Evolutionary conservation across 2,888 invertebrate species (phyloP).

Genomic region (Hirtodrosophila duncani): DNA sequence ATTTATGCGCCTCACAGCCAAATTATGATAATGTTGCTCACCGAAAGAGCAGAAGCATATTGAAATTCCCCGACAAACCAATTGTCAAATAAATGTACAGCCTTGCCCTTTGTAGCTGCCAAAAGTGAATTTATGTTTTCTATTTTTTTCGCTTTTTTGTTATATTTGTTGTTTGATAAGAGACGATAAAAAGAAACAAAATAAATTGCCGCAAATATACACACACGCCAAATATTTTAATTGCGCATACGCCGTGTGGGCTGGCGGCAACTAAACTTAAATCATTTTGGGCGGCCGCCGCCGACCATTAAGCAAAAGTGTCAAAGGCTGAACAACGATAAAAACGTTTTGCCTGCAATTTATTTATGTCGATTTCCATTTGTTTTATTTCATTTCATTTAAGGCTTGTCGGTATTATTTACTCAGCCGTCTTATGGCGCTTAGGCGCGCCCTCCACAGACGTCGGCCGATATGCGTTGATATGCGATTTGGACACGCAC

Average conservation of each 20-base stretch:
- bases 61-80: constrained; percentile 57
- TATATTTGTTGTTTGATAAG: no score
- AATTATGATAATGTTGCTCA: constrained; percentile 34
- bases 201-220: constrained; percentile 26
- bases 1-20: constrained; percentile 45
- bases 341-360: constrained; percentile 56
- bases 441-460: constrained; percentile 35
- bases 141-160: no score
- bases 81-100: constrained; percentile 47
- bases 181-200: constrained; percentile 13
- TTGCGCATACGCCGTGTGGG: constrained; percentile 50
- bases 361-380: constrained; percentile 54
- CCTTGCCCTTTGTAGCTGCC: constrained; percentile 20
- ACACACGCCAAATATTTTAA: constrained; percentile 45
- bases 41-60: constrained; percentile 46
- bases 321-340: constrained; percentile 56
- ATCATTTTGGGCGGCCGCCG: constrained; percentile 12
- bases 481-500: constrained; percentile 61
- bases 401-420: constrained; percentile 31
- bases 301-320: constrained; percentile 50
- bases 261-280: constrained; percentile 16
- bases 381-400: constrained; percentile 33
- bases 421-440: constrained; percentile 18
- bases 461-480: constrained; percentile 12
- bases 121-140: constrained; percentile 34